phyloP scores from a whole-genome alignment of 1,140 invertebrate species.

The Drosophila repletoides region DNA sequence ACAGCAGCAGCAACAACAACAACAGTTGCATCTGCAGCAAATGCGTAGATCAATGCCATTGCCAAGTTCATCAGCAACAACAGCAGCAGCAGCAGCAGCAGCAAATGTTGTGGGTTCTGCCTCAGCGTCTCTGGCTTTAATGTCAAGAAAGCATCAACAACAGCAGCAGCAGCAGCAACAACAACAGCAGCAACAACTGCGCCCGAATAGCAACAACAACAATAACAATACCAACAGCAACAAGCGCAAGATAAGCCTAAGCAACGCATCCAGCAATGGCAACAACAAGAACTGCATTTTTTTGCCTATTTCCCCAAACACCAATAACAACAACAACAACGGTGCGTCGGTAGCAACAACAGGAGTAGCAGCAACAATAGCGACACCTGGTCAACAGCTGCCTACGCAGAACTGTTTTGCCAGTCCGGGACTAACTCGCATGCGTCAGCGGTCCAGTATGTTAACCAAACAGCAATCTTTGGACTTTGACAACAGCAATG shows the following conservation, averaged over 20 bases:
- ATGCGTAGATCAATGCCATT: slow-evolving; percentile 46
- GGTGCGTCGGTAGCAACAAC: slow-evolving; percentile 84
- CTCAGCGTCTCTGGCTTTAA: slow-evolving; percentile 82
- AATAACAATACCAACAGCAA: slow-evolving; percentile 52
- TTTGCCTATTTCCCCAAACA: slow-evolving; percentile 89
- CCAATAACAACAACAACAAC: slow-evolving; percentile 81
- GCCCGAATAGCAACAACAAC: slow-evolving; percentile 27
- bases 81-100: slow-evolving; percentile 38
- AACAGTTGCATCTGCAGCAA: slow-evolving; percentile 15
- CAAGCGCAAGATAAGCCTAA: slow-evolving; percentile 84
- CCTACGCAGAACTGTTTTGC: slow-evolving; percentile 88
- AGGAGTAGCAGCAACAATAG: slow-evolving; percentile 86
- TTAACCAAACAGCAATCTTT: slow-evolving; percentile 74
- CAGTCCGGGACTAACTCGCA: slow-evolving; percentile 90
- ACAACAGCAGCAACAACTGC: slow-evolving; percentile 42
- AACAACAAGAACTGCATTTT: slow-evolving; percentile 90
- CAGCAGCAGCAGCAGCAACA: slow-evolving; percentile 37
- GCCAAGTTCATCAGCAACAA: slow-evolving; percentile 31
- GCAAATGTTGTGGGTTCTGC: slow-evolving; percentile 76
- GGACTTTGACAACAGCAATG: slow-evolving; percentile 55
- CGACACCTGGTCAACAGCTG: slow-evolving; percentile 80
- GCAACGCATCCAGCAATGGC: slow-evolving; percentile 83
- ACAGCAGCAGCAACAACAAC: slow-evolving; percentile 21
- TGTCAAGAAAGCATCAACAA: slow-evolving; percentile 81
- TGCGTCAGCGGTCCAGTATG: slow-evolving; percentile 75